Percentiles rank a stretch among this genome's conserved stretches.
Conservation (phyloP, 2,888 invertebrate species). For the Theodoxus fluviatilis region DNA sequence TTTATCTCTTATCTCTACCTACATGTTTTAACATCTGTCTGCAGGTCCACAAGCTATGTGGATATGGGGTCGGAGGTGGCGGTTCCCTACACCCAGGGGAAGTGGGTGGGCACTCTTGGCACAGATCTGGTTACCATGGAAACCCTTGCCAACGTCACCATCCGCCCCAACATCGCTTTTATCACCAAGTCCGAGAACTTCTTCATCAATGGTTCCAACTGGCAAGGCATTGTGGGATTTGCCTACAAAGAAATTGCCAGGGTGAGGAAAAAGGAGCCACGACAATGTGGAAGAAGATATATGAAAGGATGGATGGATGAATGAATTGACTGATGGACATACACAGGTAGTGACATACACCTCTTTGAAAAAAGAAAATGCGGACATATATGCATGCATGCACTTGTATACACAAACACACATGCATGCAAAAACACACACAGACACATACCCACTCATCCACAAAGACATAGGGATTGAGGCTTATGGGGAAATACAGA, state of each 20-base stretch:
- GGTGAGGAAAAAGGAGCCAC: slow-evolving; percentile 37
- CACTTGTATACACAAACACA: too few species aligned
- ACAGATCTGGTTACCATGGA: slow-evolving; percentile 68
- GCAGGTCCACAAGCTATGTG: slow-evolving; percentile 66
- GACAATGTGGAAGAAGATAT: not conserved
- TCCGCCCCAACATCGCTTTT: slow-evolving; percentile 69
- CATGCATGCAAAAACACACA: too few species aligned
- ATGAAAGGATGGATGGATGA: too few species aligned
- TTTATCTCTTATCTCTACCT: too few species aligned
- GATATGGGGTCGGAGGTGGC: slow-evolving; percentile 48
- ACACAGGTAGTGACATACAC: too few species aligned
- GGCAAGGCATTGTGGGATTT: slow-evolving; percentile 74
- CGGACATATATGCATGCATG: too few species aligned
- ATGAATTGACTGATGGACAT: too few species aligned
- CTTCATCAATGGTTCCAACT: slow-evolving; percentile 72
- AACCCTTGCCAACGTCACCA: slow-evolving; percentile 64
- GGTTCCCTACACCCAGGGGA: slow-evolving; percentile 71
- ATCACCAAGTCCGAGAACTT: slow-evolving; percentile 71
- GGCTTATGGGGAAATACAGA: too few species aligned
- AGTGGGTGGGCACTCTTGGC: slow-evolving; percentile 69
- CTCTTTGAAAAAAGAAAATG: too few species aligned
- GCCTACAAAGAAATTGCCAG: slow-evolving; percentile 67
- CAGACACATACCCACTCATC: too few species aligned
- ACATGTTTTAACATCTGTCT: slow-evolving; percentile 23
- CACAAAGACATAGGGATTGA: too few species aligned